These are phyloP conservation scores for Fistularia tabacaria DNA, from an alignment of 2,797 vertebrate genomes.

Conservation along the genomic window DNA sequence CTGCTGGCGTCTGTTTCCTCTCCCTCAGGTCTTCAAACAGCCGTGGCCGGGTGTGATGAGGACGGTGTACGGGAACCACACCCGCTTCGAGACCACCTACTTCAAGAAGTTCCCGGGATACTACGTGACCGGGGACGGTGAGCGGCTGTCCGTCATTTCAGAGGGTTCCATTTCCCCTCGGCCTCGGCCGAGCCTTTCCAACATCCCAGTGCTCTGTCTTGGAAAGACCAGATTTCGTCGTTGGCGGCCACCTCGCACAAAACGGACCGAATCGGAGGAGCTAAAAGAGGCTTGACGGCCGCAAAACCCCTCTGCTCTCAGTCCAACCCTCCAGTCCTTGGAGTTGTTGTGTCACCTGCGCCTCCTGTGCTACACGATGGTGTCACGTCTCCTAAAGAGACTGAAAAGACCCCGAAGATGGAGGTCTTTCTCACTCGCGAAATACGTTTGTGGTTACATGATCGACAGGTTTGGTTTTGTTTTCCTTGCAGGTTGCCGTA, in stretches of 20 bases:
- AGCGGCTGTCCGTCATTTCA: slow-evolving; percentile 24
- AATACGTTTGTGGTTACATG: too few species aligned
- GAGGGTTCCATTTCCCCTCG: not conserved
- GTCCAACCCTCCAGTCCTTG: too few species aligned
- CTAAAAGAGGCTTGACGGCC: too few species aligned
- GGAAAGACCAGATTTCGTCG: too few species aligned
- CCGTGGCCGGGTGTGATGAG: slow-evolving; percentile 97
- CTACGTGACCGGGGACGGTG: slow-evolving; percentile 95
- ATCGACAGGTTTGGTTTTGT: not conserved
- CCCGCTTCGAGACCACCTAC: slow-evolving; percentile 87
- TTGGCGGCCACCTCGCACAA: too few species aligned
- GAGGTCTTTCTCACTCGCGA: not conserved
- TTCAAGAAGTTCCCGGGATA: slow-evolving; percentile 97
- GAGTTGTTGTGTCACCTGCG: too few species aligned
- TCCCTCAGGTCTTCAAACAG: slow-evolving; percentile 90
- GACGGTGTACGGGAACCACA: slow-evolving; percentile 85
- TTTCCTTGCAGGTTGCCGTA: slow-evolving; percentile 80
- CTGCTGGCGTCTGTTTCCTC: not conserved
- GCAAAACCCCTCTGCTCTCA: too few species aligned
- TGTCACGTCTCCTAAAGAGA: too few species aligned
- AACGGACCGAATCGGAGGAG: too few species aligned
- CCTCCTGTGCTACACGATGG: too few species aligned
- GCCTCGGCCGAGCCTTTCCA: too few species aligned
- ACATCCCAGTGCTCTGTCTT: too few species aligned
- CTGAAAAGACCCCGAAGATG: not conserved